phyloP scores from a whole-genome alignment of 2,888 invertebrate species.

The Pseudanteris insignis region DNA sequence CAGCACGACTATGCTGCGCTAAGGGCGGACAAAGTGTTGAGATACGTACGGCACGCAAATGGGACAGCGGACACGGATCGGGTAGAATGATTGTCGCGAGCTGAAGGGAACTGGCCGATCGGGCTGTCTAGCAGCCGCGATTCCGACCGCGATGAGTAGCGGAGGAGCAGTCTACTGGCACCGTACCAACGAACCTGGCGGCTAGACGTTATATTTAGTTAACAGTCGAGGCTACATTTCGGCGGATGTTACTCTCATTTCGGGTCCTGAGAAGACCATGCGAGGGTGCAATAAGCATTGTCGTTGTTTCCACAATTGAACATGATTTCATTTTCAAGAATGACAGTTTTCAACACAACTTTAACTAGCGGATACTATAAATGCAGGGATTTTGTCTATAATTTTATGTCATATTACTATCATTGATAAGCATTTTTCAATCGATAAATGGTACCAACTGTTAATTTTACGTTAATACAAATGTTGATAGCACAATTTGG shows the following conservation, averaged over 20 bases:
- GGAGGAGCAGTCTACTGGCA: conserved; percentile 68
- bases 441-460: too few relatives aligned
- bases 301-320: too few relatives aligned
- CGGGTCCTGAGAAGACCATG: conserved; percentile 26
- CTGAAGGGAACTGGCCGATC: conserved; percentile 58
- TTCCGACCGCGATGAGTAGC: conserved; percentile 61
- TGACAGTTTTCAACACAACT: too few relatives aligned
- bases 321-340: too few relatives aligned
- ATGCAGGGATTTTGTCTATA: too few relatives aligned
- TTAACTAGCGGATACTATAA: too few relatives aligned
- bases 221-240: conserved; percentile 42
- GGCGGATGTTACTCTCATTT: conserved; percentile 46
- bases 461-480: too few relatives aligned
- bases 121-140: conserved; percentile 64
- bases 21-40: background rate
- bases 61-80: conserved; percentile 22
- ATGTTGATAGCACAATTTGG: too few relatives aligned
- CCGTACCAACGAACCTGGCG: conserved; percentile 61
- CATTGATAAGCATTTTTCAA: too few relatives aligned
- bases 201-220: conserved; percentile 63
- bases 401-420: too few relatives aligned
- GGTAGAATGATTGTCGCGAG: conserved; percentile 27
- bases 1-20: conserved; percentile 14
- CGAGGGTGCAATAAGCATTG: too few relatives aligned
- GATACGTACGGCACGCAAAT: conserved; percentile 11